Evolutionary conservation across 2,797 vertebrate genomes (phyloP), one percentile per base, ranked within the genome.

Genomic region (Pterois miles): DNA sequence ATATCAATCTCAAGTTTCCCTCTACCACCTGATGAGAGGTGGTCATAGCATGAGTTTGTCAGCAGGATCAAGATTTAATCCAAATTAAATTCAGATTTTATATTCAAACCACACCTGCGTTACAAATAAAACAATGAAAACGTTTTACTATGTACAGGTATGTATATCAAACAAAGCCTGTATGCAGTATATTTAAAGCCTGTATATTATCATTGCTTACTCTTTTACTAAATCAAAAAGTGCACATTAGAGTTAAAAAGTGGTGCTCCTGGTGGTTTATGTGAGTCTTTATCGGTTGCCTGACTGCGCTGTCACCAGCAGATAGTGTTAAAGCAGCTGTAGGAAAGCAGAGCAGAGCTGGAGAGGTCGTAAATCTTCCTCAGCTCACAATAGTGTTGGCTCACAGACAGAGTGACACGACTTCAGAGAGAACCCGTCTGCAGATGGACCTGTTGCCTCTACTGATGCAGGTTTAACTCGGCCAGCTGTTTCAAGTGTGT

Each of bases 371-470:
- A 91, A 89, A 89, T 91, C 89, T 86, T 84, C 76, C 68, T 74
- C 73, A 12, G 71, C 83, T 90, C 86, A 71, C 87, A 76, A 78
- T 85, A 65, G 76, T 69, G 80, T 86, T 86, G 73, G 68, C 70
- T 91, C 84, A 83, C 87, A 73, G 81, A 86, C 84, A 50, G 31
- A 87, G 82, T 89, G 65, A 91, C 86, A 74, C 50, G 18, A 81
- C 92, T 91, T 94, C 92, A 94, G 93, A 94, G 91, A 78, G 84
- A 65, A 78, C 52, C 72, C 81, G 85, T 90, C 87, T 93, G 85
- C 80, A 92, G 88, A 81, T 91, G 84, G 91, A 91, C 87, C 86
- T 76, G 85, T 86, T 90, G 87, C 84, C 89, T 86, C 90, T 81
- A 83, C 76, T 83, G 79, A 90, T 86, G 74, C 83, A 89, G 82